Evolutionary conservation across 35 echinoderm and acorn worm species (phyloP).

Genomic region (Ophioderma brevispina): DNA sequence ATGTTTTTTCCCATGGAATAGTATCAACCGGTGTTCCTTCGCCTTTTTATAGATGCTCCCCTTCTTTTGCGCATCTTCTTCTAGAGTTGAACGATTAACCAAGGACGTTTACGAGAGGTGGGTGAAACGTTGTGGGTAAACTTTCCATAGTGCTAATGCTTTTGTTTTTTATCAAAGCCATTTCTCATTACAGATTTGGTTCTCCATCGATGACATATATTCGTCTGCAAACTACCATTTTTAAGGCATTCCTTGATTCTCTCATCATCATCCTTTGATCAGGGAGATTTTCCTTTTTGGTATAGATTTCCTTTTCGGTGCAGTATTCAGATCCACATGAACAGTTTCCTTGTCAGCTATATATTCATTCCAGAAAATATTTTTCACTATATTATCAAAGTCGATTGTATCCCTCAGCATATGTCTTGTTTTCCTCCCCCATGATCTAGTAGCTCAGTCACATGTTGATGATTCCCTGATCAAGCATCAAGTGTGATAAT

Average conservation of each 20-base stretch:
- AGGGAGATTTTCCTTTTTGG: neutral
- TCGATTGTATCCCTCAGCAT: too few relatives aligned
- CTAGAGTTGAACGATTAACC: slow-evolving; percentile 21
- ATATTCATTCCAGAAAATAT: neutral
- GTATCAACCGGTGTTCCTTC: neutral
- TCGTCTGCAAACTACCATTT: neutral
- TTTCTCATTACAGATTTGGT: neutral
- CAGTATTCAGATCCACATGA: neutral
- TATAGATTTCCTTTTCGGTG: neutral
- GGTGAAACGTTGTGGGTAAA: neutral
- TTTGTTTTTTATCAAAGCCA: slow-evolving; percentile 1
- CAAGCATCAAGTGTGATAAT: too few relatives aligned
- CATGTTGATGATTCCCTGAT: too few relatives aligned
- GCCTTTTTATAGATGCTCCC: slow-evolving; percentile 2
- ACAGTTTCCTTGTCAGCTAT: neutral
- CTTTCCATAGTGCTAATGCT: slow-evolving; percentile 24
- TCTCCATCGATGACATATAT: neutral
- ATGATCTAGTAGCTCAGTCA: too few relatives aligned
- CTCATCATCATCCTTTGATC: neutral
- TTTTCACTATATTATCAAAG: slow-evolving; percentile 1
- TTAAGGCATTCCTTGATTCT: neutral
- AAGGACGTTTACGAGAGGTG: slow-evolving; percentile 20
- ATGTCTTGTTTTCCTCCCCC: too few relatives aligned
- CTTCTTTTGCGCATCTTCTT: neutral
- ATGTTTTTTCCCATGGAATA: neutral